These are phyloP conservation scores for Ectropis crepuscularia DNA, from an alignment of 2,888 invertebrate genomes.

Conservation along the genomic window DNA sequence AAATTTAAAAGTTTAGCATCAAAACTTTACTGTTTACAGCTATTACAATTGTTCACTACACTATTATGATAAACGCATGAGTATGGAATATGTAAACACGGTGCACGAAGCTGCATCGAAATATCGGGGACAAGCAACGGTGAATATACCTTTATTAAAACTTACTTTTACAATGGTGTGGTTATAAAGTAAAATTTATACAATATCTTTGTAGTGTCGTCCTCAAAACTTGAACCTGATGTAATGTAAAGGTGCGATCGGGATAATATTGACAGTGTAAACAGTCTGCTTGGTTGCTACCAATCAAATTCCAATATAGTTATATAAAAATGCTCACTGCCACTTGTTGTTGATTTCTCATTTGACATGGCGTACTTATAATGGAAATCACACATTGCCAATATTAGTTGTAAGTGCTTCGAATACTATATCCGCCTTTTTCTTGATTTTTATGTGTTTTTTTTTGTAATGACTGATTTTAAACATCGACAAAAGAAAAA, in stretches of 20 bases:
- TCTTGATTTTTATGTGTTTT: constrained; percentile 5
- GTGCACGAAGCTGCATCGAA: too few relatives aligned
- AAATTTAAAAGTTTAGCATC: too few relatives aligned
- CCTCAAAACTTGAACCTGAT: neutral
- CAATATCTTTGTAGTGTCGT: too few relatives aligned
- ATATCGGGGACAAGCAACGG: too few relatives aligned
- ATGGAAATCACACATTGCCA: constrained; percentile 58
- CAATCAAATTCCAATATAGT: constrained; percentile 27
- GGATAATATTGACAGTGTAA: neutral
- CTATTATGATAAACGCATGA: too few relatives aligned
- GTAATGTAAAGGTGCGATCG: neutral
- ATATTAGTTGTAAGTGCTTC: constrained; percentile 65
- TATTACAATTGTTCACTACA: too few relatives aligned
- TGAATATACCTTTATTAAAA: too few relatives aligned
- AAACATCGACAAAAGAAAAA: too few relatives aligned
- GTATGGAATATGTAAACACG: too few relatives aligned
- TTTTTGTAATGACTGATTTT: constrained; percentile 13
- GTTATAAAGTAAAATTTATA: too few relatives aligned
- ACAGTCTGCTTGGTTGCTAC: constrained; percentile 20
- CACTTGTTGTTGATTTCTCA: constrained; percentile 32
- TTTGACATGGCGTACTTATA: constrained; percentile 42
- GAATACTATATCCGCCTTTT: constrained; percentile 42
- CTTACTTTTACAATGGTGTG: too few relatives aligned
- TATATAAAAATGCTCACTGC: constrained; percentile 17
- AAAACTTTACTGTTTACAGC: too few relatives aligned